Base-by-base conservation (phyloP, 2,888 invertebrate species). In the Cynaeus angustus region DNA sequence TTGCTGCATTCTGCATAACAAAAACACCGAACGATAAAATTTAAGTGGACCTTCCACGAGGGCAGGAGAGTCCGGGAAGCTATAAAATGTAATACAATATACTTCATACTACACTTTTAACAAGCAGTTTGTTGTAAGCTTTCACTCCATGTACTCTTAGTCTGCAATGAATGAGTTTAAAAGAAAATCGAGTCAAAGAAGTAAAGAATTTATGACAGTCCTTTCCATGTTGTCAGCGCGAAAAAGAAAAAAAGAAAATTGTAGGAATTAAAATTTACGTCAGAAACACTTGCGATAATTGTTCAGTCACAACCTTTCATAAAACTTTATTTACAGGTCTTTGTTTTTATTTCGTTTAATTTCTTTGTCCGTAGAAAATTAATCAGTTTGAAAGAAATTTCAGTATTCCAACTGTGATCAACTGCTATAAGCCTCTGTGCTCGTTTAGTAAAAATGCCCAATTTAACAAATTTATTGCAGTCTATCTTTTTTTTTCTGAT, bases 211-310 rank as follows among this genome's bases (percentile, higher is more conserved):
- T 56, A 21, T 41, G 28, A 26, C 37, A 56, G 43, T 10, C 26
- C n/a, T 12, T 56, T 56, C 14, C 37, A 37, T n/a, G 8, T n/a
- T n/a, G n/a, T n/a, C n/a, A 21, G 21, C 21, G 4, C 21, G 2
- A 21, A 21, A 21, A 21, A 4, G 4, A 21, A 21, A 21, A 21
- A n/a, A n/a, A n/a, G n/a, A 38, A 13, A 16, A 37, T 16, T 55
- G 10, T 45, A 45, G 6, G 13, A 46, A 16, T 8, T 21, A 14
- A 46, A 46, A 46, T 46, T 14, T 46, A n/a, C 14, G 38, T 55
- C 55, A 53, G 9, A 37, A 50, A 53, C 33, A 53, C 53, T 53
- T 53, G 37, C 37, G 13, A 37, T 55, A 55, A 55, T 38, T 55
- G 13, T 38, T 55, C 37, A 55, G 37, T 55, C 37, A 12, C 4